A percentile compares a stretch with the other conserved stretches of the same genome.
Conservation (phyloP, 2,888 invertebrate genomes). For the Merodon equestris region DNA sequence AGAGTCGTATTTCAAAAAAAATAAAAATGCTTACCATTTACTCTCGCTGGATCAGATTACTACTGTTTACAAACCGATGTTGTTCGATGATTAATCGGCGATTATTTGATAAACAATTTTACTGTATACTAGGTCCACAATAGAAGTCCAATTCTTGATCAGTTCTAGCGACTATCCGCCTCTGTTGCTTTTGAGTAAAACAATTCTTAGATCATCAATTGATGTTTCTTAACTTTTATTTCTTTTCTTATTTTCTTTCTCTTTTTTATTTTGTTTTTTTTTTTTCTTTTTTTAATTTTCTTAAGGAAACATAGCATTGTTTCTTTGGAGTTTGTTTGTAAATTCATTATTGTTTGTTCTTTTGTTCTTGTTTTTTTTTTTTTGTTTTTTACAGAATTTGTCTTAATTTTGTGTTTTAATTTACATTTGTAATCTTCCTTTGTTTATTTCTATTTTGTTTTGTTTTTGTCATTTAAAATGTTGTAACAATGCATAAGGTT, state of each 20-base stretch:
- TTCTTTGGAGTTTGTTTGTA: conserved; percentile 69
- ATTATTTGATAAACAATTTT: too few species aligned
- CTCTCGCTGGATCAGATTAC: too few species aligned
- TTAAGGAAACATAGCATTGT: conserved; percentile 65
- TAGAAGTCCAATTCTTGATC: too few species aligned
- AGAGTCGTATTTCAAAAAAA: too few species aligned
- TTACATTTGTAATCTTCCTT: conserved; percentile 47
- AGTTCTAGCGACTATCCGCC: too few species aligned
- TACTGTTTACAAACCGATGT: too few species aligned
- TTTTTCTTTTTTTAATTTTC: conserved; percentile 49
- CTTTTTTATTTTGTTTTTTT: too few species aligned
- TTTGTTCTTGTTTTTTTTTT: conserved; percentile 49
- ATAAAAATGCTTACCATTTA: too few species aligned
- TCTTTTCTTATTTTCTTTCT: conserved; percentile 7
- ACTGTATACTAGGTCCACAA: too few species aligned
- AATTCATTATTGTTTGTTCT: too few species aligned
- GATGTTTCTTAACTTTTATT: too few species aligned
- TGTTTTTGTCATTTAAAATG: conserved; percentile 28
- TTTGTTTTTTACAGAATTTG: conserved; percentile 6
- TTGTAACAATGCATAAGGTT: conserved; percentile 39
- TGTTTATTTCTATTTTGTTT: conserved; percentile 42
- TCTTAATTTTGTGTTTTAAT: conserved; percentile 31
- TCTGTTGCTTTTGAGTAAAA: conserved; percentile 2
- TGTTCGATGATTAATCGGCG: too few species aligned
- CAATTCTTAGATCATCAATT: conserved; percentile 10